Percentiles rank a stretch among this genome's conserved stretches.
Conservation (phyloP, 2,113 vertebrate species). For the Eptesicus fuscus region DNA sequence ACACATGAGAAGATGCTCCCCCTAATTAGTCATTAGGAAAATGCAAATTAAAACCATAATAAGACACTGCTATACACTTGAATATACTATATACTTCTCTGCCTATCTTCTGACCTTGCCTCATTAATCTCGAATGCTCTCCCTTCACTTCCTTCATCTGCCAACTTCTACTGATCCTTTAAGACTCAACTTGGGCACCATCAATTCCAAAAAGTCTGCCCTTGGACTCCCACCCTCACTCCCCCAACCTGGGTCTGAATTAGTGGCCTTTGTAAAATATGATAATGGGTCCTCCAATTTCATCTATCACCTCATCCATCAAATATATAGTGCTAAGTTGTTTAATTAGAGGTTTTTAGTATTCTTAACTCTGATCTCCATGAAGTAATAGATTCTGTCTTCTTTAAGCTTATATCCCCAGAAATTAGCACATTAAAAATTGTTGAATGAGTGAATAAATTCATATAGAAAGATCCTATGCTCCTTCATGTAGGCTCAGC, state of each 20-base stretch:
- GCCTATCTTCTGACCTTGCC: not conserved
- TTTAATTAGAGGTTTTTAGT: not conserved
- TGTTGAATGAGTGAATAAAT: not conserved
- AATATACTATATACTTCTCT: not conserved
- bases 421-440: not conserved
- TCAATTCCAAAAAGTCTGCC: not conserved
- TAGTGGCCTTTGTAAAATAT: not conserved
- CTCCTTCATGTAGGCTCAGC: not conserved
- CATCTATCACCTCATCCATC: not conserved
- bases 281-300: not conserved
- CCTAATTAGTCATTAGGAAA: not conserved
- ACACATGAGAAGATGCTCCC: not conserved
- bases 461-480: not conserved
- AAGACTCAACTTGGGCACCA: not conserved
- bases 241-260: not conserved
- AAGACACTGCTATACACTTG: not conserved
- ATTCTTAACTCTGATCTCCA: not conserved
- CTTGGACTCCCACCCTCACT: not conserved
- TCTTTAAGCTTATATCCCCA: not conserved
- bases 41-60: not conserved
- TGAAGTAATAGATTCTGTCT: not conserved
- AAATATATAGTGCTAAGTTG: not conserved
- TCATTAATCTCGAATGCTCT: not conserved
- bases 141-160: not conserved
- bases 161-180: not conserved